These are phyloP conservation scores for Argopecten irradians DNA, from an alignment of 1,140 invertebrate species.

Conservation along the genomic window DNA sequence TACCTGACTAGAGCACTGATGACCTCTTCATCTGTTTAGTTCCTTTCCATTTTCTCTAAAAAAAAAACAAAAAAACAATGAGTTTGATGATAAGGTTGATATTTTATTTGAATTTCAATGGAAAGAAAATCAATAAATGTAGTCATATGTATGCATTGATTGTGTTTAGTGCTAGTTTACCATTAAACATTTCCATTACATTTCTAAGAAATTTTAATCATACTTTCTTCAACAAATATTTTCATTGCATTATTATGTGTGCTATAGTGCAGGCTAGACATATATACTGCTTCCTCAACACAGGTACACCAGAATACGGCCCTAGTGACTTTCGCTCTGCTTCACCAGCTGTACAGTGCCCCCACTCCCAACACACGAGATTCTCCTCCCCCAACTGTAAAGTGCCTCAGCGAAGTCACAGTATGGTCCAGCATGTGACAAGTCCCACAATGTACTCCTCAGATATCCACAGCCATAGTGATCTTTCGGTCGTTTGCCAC, in stretches of 20 bases:
- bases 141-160: not conserved
- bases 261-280: not conserved
- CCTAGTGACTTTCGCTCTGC: not conserved
- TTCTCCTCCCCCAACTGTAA: not conserved
- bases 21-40: no score
- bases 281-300: not conserved
- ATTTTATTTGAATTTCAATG: no score
- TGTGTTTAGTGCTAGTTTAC: not conserved
- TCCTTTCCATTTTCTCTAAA: no score
- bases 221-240: not conserved
- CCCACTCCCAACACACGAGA: not conserved
- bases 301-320: not conserved
- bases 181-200: not conserved
- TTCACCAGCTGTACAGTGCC: not conserved
- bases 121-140: not conserved
- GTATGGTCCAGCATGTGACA: not conserved
- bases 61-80: not conserved
- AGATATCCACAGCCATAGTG: not conserved
- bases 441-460: not conserved
- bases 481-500: not conserved
- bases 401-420: conserved; percentile 13
- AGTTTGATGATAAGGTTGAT: no score
- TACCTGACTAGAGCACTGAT: no score
- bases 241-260: not conserved
- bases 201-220: not conserved